These are phyloP conservation scores for Agrochola macilenta DNA, from an alignment of 2,888 invertebrate species.

Conservation along the genomic window DNA sequence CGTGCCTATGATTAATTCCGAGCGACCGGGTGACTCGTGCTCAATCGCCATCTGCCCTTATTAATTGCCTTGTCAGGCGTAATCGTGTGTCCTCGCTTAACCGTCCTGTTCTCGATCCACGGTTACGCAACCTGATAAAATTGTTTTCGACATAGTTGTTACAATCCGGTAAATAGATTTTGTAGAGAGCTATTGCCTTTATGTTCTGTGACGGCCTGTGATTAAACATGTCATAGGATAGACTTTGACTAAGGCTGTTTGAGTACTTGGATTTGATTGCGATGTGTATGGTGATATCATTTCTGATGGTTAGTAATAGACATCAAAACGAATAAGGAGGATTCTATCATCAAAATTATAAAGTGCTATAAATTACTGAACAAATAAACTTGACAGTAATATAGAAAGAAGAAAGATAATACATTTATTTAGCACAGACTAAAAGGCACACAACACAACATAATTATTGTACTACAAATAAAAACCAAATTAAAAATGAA, in stretches of 20 bases:
- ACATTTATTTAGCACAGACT: too few species aligned
- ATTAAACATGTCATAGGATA: constrained; percentile 39
- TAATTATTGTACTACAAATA: too few species aligned
- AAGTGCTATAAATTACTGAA: not conserved
- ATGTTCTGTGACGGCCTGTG: constrained; percentile 43
- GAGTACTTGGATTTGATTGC: not conserved
- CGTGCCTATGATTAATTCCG: constrained; percentile 88
- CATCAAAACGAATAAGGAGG: accelerated
- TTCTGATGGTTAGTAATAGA: not conserved
- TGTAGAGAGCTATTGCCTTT: constrained; percentile 53
- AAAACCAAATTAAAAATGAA: too few species aligned
- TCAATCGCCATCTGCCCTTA: constrained; percentile 90
- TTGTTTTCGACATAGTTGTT: constrained; percentile 70
- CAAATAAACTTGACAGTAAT: not conserved
- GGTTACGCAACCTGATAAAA: constrained; percentile 74
- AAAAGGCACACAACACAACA: too few species aligned
- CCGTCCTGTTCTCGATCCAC: constrained; percentile 73
- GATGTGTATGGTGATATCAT: not conserved
- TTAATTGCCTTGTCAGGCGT: constrained; percentile 89
- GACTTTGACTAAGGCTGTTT: constrained; percentile 12
- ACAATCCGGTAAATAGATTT: constrained; percentile 66
- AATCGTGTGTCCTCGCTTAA: constrained; percentile 85
- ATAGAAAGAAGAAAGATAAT: too few species aligned
- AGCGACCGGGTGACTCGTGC: constrained; percentile 88
- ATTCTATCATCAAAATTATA: too few species aligned